Evolutionary conservation across 1,140 invertebrate genomes (phyloP), one percentile per base, ranked within the genome.

Genomic region (Marisa cornuarietis): DNA sequence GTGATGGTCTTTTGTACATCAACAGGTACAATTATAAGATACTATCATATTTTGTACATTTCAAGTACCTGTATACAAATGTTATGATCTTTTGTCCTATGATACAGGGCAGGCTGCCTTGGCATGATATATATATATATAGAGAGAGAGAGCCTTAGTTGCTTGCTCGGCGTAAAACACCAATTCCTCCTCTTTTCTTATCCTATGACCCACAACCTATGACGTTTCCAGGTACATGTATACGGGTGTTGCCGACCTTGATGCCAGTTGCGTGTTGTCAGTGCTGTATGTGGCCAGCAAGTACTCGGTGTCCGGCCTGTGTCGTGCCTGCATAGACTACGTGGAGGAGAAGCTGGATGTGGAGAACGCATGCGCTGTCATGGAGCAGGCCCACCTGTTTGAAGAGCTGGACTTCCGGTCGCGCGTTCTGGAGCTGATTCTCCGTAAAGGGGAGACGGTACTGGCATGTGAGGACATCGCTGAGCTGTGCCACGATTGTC

Each of bases 231-330:
- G 85, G 24, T 87, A 83, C 74, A 82, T 85, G 14, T 87, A 87
- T 76, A 80, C 78, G 22, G 85, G 85, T 26, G 80, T 80, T 20
- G 73, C 79, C 1, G 78, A 83, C 54, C 61, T 96, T 83, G 94
- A 94, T 61, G 94, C 94, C 4, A 95, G 96, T 85, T 95, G 94
- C 86, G 95, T 96, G 3, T 95, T 96, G 94, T 94, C 94, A 4
- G 95, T 95, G 13, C 88, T 96, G 52, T 96, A 96, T 86, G 95
- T 95, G 4, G 95, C 95, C n/a, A 96, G 96, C 85, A 96, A 96
- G 85, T 96, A 96, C 90, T 94, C 94, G 4, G 94, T 96, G 0
- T 93, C 94, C 9, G 94, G 94, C 18, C 90, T 96, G 78, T 94
- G 95, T 87, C 94, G 94, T 80, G 94, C 94, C 83, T 96, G 95